Evolutionary conservation across 2,797 vertebrate genomes (phyloP).

Genomic region (Peromyscus nudipes): DNA sequence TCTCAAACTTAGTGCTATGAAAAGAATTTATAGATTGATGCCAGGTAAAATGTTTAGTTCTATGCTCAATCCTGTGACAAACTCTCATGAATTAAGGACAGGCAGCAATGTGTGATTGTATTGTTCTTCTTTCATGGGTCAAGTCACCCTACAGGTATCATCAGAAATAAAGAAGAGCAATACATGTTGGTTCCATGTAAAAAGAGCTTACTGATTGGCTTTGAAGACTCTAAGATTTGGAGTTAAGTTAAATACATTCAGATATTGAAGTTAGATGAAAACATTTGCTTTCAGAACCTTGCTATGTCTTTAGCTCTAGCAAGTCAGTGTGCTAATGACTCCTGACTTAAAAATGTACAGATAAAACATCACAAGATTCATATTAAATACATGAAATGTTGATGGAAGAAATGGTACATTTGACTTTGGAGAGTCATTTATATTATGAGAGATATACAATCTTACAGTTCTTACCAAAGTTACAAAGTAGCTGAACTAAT

Average conservation of each 20-base stretch:
- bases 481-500: constrained; percentile 25
- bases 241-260: constrained; percentile 52
- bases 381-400: constrained; percentile 10
- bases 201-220: not conserved
- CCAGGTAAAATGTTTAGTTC: constrained; percentile 24
- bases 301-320: constrained; percentile 47
- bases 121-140: not conserved
- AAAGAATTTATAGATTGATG: constrained; percentile 48
- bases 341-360: not conserved
- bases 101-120: not conserved
- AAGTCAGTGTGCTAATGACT: constrained; percentile 33
- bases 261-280: constrained; percentile 42
- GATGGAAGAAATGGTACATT: constrained; percentile 11
- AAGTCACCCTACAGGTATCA: not conserved
- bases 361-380: constrained; percentile 23
- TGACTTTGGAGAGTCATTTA: constrained; percentile 8
- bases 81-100: not conserved
- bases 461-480: not conserved
- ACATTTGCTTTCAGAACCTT: constrained; percentile 33
- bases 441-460: not conserved
- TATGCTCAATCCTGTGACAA: constrained; percentile 31
- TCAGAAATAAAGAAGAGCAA: constrained; percentile 19
- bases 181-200: not conserved
- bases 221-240: not conserved
- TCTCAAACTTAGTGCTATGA: constrained; percentile 52